A percentile compares a stretch with the other conserved stretches of the same genome.
These are phyloP conservation scores for Alloscopus bannaensis DNA, from an alignment of 2,888 invertebrate genomes.

Conservation along the genomic window DNA sequence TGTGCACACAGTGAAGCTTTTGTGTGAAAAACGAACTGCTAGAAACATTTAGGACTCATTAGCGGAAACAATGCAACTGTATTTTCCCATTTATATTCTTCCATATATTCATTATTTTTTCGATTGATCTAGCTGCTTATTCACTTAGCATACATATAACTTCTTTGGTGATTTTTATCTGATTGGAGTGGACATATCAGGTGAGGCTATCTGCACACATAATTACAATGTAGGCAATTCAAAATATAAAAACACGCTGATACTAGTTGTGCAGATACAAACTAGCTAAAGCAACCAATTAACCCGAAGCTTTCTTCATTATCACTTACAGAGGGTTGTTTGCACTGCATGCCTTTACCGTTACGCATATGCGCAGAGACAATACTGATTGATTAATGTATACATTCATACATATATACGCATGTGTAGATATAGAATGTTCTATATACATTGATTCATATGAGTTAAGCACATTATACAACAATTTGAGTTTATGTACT, in stretches of 20 bases:
- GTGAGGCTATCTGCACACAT: too few species aligned
- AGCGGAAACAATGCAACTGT: conserved; percentile 10
- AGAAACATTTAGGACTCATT: conserved; percentile 23
- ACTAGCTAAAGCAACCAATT: conserved; percentile 16
- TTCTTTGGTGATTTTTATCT: conserved; percentile 14
- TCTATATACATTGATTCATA: neutral
- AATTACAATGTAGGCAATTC: neutral
- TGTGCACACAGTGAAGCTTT: conserved; percentile 29
- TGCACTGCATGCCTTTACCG: neutral
- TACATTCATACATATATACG: neutral
- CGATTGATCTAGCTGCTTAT: neutral
- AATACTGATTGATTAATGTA: neutral
- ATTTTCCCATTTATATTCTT: conserved; percentile 8
- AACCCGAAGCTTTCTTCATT: conserved; percentile 12
- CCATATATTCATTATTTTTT: neutral
- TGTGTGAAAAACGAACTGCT: conserved; percentile 27
- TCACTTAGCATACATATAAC: neutral
- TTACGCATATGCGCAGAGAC: neutral
- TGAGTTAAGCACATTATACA: neutral
- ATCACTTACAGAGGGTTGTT: neutral
- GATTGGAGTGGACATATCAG: conserved; percentile 26
- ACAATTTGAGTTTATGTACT: neutral
- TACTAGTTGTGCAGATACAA: neutral
- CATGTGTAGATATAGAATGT: neutral
- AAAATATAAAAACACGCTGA: neutral